Conservation (phyloP, 1,140 invertebrate species). For the Globodera rostochiensis region DNA sequence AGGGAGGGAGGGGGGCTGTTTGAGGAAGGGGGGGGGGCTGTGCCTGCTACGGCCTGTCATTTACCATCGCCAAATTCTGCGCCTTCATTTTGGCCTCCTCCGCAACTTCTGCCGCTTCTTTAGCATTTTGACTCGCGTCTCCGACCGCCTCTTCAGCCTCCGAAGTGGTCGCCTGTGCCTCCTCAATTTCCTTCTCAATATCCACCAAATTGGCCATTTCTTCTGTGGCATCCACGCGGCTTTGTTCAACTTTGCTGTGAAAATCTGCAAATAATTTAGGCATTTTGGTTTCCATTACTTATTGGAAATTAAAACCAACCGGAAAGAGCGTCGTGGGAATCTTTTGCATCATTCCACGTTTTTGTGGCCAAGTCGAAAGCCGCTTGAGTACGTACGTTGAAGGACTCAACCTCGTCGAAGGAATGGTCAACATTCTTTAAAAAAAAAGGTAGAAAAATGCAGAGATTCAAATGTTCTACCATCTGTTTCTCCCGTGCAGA, state of each 20-base stretch:
- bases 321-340: slow-evolving; percentile 49
- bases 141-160: slow-evolving; percentile 53
- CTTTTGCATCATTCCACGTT: slow-evolving; percentile 54
- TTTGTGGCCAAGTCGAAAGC: slow-evolving; percentile 52
- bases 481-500: slow-evolving; percentile 36
- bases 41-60: slow-evolving; percentile 1
- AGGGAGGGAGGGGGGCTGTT: neutral
- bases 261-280: slow-evolving; percentile 52
- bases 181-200: slow-evolving; percentile 51
- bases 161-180: slow-evolving; percentile 46
- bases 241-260: slow-evolving; percentile 57
- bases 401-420: slow-evolving; percentile 45
- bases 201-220: slow-evolving; percentile 47
- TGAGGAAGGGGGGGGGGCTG: neutral
- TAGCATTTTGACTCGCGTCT: slow-evolving; percentile 48
- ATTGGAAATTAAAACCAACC: slow-evolving; percentile 27
- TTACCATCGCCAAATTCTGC: slow-evolving; percentile 43
- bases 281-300: slow-evolving; percentile 32
- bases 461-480: neutral
- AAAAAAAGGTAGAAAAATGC: neutral
- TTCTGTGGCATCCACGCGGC: slow-evolving; percentile 55
- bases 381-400: slow-evolving; percentile 38
- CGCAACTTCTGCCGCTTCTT: slow-evolving; percentile 41
- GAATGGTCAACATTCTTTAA: slow-evolving; percentile 31
- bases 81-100: slow-evolving; percentile 48